Evolutionary conservation across 2,797 vertebrate genomes (phyloP).

Genomic region (Acrossocheilus fasciatus): DNA sequence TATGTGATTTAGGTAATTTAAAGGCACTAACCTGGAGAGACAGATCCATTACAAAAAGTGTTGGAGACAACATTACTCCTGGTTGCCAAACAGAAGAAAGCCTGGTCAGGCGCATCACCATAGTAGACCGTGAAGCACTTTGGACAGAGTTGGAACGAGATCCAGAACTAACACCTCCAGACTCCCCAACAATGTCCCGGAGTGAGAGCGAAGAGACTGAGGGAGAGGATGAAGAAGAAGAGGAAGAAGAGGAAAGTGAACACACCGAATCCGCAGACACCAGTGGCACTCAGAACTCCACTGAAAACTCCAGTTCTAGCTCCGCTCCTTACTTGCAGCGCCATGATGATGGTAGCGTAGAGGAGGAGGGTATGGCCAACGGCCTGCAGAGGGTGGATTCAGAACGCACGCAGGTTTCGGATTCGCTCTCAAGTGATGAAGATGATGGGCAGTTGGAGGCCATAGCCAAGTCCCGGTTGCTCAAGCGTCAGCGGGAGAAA

Average conservation of each 20-base stretch:
- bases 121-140: slow-evolving; percentile 91
- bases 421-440: slow-evolving; percentile 95
- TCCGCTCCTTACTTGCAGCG: slow-evolving; percentile 79
- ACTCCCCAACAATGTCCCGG: slow-evolving; percentile 64
- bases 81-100: slow-evolving; percentile 75
- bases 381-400: slow-evolving; percentile 86
- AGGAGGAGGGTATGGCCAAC: slow-evolving; percentile 66
- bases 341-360: slow-evolving; percentile 69
- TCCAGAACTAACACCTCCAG: slow-evolving; percentile 70
- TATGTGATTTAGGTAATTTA: slow-evolving; percentile 76
- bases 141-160: slow-evolving; percentile 90
- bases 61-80: slow-evolving; percentile 66
- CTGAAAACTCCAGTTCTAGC: slow-evolving; percentile 89
- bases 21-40: slow-evolving; percentile 78
- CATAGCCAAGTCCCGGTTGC: slow-evolving; percentile 80
- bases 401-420: slow-evolving; percentile 91
- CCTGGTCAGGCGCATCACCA: slow-evolving; percentile 76
- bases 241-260: slow-evolving; percentile 81
- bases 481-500: slow-evolving; percentile 86
- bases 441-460: slow-evolving; percentile 92
- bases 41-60: slow-evolving; percentile 72
- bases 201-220: slow-evolving; percentile 71
- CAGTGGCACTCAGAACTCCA: slow-evolving; percentile 83
- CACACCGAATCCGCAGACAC: slow-evolving; percentile 95
- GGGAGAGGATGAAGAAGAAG: slow-evolving; percentile 54